Evolutionary conservation across 2,797 vertebrate genomes (phyloP), one percentile per base, ranked within the genome.

Genomic region (Peromyscus nudipes): DNA sequence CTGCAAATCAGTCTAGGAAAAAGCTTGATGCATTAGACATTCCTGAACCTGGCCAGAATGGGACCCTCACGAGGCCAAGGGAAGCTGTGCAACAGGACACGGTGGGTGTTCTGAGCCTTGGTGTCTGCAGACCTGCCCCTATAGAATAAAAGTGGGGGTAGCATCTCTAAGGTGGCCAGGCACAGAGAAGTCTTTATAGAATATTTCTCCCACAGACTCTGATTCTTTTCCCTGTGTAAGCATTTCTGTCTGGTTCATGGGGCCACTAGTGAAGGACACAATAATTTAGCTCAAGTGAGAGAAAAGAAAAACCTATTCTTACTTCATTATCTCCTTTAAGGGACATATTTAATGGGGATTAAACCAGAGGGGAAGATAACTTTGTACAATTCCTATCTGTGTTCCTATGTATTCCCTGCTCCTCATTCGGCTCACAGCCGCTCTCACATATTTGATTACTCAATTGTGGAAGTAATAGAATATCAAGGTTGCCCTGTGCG

Each of bases 401-500:
- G 2, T 17, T 65, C 14, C 13, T 46, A 4, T 5, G 21, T 40
- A 4, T 5, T 31, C 80, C n/a, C 43, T 64, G 21, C 37, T 8
- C 23, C 34, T 46, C n/a, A 0, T n/a, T 60, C 7, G n/a, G 10
- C 13, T 7, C 4, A 1, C 21, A 31, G 9, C 43, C 21, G 34
- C 12, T 73, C 43, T 16, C 49, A 11, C 4, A 4, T 6, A 12
- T 71, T 8, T 19, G 34, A 13, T 64, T 6, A n/a, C 14, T 57
- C 40, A 11, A 17, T 31, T 31, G 21, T 55, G 14, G n/a, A 52
- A 7, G 23, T 40, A 49, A 76, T 12, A 2, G 43, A 31, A 3
- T 12, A 37, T n/a, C 14, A 55, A 79, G 34, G 9, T 49, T 25
- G 0, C 31, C 57, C 23, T 55, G 4, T 43, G 71, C 5, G 31